These are phyloP conservation scores for Ennomos quercinarius DNA, from an alignment of 2,888 invertebrate genomes.

Conservation along the genomic window DNA sequence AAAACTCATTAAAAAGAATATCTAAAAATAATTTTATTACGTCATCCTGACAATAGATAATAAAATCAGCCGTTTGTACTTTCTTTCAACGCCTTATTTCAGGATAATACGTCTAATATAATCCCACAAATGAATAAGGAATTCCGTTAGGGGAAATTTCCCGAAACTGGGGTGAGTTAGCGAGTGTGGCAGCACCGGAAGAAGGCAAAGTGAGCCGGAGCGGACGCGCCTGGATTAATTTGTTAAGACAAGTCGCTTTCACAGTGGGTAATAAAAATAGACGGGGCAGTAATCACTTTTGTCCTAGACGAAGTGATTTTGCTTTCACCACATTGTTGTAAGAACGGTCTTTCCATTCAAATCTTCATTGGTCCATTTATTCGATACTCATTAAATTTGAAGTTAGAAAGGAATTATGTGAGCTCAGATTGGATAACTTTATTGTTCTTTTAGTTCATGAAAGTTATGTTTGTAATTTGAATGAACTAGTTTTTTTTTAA, in stretches of 20 bases:
- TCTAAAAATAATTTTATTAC: constrained; percentile 37
- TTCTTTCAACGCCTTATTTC: constrained; percentile 72
- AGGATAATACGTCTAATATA: constrained; percentile 78
- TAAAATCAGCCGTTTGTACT: constrained; percentile 68
- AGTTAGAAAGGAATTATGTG: constrained; percentile 13
- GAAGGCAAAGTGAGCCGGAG: constrained; percentile 59
- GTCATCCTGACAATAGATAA: constrained; percentile 52
- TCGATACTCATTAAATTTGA: constrained; percentile 29
- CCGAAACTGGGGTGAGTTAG: constrained; percentile 56
- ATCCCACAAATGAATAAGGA: constrained; percentile 78
- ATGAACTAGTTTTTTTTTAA: constrained; percentile 3
- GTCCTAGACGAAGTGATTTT: constrained; percentile 56
- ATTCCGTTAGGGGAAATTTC: constrained; percentile 65
- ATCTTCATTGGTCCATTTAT: constrained; percentile 42
- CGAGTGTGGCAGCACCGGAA: constrained; percentile 54
- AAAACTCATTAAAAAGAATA: no score
- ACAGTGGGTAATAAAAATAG: constrained; percentile 65
- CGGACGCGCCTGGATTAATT: constrained; percentile 71
- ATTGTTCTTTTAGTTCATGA: no score
- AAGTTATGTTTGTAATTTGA: no score
- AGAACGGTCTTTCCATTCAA: constrained; percentile 30
- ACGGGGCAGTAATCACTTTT: constrained; percentile 61
- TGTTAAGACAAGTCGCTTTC: constrained; percentile 63
- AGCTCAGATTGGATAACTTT: no score
- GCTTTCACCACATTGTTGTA: constrained; percentile 66